phyloP scores from a whole-genome alignment of 2,113 vertebrate species.

The Calidris pugnax region DNA sequence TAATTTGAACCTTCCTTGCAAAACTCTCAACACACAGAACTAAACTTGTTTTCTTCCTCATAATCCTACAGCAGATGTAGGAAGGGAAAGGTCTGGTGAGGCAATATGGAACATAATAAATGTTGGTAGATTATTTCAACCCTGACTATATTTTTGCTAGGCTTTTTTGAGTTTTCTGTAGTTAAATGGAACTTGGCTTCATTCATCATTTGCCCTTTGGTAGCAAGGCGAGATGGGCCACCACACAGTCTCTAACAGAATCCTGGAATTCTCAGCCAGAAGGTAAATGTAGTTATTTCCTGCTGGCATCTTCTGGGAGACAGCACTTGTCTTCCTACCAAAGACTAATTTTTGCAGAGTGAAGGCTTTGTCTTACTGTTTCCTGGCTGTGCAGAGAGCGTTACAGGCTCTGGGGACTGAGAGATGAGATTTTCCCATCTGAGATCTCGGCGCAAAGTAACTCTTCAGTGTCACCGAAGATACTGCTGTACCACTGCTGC shows the following conservation, averaged over 20 bases:
- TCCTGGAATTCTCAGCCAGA: neutral
- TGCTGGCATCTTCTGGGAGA: neutral
- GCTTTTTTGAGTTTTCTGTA: neutral
- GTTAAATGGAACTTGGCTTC: neutral
- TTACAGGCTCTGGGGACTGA: neutral
- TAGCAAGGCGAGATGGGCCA: neutral
- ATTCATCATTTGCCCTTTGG: neutral
- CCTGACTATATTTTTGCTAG: neutral
- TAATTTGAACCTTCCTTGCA: neutral
- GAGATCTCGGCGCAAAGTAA: neutral
- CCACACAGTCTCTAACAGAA: neutral
- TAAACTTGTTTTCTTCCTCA: neutral
- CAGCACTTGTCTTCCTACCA: neutral
- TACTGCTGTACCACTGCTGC: neutral
- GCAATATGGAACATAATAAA: neutral
- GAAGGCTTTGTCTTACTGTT: neutral
- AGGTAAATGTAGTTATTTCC: neutral
- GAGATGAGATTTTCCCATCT: neutral
- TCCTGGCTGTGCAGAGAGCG: neutral
- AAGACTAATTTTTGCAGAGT: neutral
- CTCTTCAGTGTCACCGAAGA: neutral
- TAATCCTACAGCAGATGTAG: neutral
- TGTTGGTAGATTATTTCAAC: neutral
- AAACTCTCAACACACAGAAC: neutral
- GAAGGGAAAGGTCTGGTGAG: neutral